Evolutionary conservation across 1,140 invertebrate genomes (phyloP).

Genomic region (Riptortus pedestris): DNA sequence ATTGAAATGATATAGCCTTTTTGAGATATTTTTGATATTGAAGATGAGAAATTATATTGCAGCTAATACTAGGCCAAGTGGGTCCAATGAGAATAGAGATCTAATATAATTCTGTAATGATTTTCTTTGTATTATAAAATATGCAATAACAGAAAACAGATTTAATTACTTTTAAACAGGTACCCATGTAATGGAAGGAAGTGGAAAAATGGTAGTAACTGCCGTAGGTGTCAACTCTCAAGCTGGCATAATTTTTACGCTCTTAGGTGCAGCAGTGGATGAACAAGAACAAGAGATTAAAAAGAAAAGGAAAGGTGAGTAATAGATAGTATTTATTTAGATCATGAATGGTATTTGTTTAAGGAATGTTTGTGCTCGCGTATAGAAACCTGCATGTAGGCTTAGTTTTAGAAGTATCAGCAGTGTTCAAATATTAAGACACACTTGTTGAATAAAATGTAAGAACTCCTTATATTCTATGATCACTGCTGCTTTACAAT

Average conservation of each 20-base stretch:
- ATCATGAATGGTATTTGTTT: conserved; percentile 17
- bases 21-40: too few species aligned
- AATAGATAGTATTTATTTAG: background rate
- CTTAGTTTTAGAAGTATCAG: conserved; percentile 13
- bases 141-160: too few species aligned
- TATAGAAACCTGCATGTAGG: conserved; percentile 13
- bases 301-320: conserved; percentile 83
- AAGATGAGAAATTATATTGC: too few species aligned
- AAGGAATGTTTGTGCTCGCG: conserved; percentile 15
- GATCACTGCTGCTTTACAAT: too few species aligned
- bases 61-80: too few species aligned
- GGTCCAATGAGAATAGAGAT: too few species aligned
- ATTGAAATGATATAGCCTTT: too few species aligned
- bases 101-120: too few species aligned
- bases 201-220: conserved; percentile 96
- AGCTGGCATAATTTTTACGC: conserved; percentile 97
- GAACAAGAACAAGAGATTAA: conserved; percentile 86
- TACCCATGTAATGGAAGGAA: conserved; percentile 99
- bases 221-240: conserved; percentile 98
- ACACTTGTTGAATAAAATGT: too few species aligned
- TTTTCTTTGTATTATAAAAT: too few species aligned
- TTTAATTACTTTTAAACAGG: too few species aligned
- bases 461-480: too few species aligned
- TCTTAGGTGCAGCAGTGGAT: conserved; percentile 89
- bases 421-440: background rate